phyloP scores from a whole-genome alignment of 2,113 vertebrate genomes.

The Oryctolagus cuniculus region mOryCun1.1 NC_091438.1:128999501-129000000 shows the following conservation, averaged over 20 bases:
- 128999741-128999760: conserved; percentile 62
- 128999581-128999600: conserved; percentile 73
- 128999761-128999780: conserved; percentile 70
- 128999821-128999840: conserved; percentile 55
- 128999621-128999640: conserved; percentile 60
- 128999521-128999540: conserved; percentile 69
- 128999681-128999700: conserved; percentile 59
- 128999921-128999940: too few relatives aligned
- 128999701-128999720: conserved; percentile 69
- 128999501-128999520: conserved; percentile 68
- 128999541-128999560: conserved; percentile 75
- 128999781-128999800: conserved; percentile 29
- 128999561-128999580: conserved; percentile 77
- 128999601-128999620: conserved; percentile 68
- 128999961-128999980: too few relatives aligned
- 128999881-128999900: background rate
- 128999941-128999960: too few relatives aligned
- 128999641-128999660: conserved; percentile 58
- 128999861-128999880: background rate
- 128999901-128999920: background rate
- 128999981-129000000: too few relatives aligned
- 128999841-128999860: conserved; percentile 44
- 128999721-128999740: conserved; percentile 64
- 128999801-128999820: conserved; percentile 66
- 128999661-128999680: conserved; percentile 60